Conservation (phyloP, 2,888 invertebrate genomes). For the Tetramorium bicarinatum region DNA sequence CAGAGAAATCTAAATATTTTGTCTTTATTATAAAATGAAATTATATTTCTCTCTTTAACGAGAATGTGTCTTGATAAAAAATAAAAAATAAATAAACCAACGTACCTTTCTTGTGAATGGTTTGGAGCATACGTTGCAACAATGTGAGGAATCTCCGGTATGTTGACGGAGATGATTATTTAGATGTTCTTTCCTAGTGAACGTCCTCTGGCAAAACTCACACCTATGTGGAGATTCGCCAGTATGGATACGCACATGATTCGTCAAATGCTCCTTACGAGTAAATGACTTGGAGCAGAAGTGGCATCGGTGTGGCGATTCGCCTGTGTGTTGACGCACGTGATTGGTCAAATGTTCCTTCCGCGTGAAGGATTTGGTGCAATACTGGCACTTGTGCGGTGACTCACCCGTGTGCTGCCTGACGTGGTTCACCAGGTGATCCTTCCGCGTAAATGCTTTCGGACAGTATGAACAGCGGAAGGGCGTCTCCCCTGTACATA, state of each 20-base stretch:
- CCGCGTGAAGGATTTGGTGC: constrained; percentile 92
- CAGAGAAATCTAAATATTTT: not conserved
- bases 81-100: constrained; percentile 16
- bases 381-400: constrained; percentile 92
- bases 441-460: constrained; percentile 94
- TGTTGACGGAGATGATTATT: constrained; percentile 91
- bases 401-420: constrained; percentile 93
- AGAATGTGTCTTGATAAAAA: not conserved
- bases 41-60: not conserved
- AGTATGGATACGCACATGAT: constrained; percentile 90
- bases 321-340: constrained; percentile 95
- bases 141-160: constrained; percentile 91
- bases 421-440: constrained; percentile 92
- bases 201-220: constrained; percentile 91
- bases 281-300: constrained; percentile 95
- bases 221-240: constrained; percentile 91
- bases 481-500: constrained; percentile 89
- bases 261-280: constrained; percentile 94
- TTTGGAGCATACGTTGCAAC: constrained; percentile 92
- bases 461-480: constrained; percentile 95
- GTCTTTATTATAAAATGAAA: not conserved
- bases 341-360: constrained; percentile 95
- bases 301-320: constrained; percentile 94
- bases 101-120: constrained; percentile 90
- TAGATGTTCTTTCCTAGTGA: constrained; percentile 91